phyloP scores from a whole-genome alignment of 2,797 vertebrate species.

The Epinephelus coioides region DNA sequence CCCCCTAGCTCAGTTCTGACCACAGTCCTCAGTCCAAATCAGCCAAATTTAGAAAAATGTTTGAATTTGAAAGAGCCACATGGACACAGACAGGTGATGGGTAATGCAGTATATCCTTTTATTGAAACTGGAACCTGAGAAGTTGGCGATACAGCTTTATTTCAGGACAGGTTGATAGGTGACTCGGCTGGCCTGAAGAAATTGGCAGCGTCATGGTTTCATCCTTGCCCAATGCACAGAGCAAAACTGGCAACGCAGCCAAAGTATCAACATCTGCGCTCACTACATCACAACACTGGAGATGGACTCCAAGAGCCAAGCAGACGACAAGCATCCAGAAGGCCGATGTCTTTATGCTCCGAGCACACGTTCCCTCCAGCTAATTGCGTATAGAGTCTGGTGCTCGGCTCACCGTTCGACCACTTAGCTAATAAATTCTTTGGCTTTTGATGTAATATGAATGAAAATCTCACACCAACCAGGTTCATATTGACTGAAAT shows the following conservation, averaged over 20 bases:
- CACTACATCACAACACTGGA: constrained; percentile 30
- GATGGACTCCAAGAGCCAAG: constrained; percentile 29
- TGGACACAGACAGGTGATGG: constrained; percentile 2
- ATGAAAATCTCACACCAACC: constrained; percentile 23
- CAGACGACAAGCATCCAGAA: constrained; percentile 26
- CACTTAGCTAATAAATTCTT: constrained; percentile 34
- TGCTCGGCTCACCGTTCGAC: constrained; percentile 30
- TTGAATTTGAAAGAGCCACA: not conserved
- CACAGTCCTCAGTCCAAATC: not conserved
- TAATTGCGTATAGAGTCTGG: constrained; percentile 36
- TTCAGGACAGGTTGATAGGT: constrained; percentile 28
- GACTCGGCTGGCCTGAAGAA: constrained; percentile 42
- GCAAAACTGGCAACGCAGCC: constrained; percentile 19
- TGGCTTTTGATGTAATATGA: constrained; percentile 48
- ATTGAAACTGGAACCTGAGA: not conserved
- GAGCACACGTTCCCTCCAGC: constrained; percentile 23
- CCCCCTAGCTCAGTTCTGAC: not conserved
- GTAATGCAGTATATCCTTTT: not conserved
- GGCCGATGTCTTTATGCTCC: constrained; percentile 42
- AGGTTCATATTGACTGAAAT: constrained; percentile 31
- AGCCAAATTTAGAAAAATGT: not conserved
- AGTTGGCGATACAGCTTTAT: constrained; percentile 29
- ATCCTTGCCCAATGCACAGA: constrained; percentile 45
- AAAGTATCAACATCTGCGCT: constrained; percentile 49
- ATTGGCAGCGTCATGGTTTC: constrained; percentile 38